Evolutionary conservation across 1,140 invertebrate genomes (phyloP).

Genomic region (Bombus turneri): DNA sequence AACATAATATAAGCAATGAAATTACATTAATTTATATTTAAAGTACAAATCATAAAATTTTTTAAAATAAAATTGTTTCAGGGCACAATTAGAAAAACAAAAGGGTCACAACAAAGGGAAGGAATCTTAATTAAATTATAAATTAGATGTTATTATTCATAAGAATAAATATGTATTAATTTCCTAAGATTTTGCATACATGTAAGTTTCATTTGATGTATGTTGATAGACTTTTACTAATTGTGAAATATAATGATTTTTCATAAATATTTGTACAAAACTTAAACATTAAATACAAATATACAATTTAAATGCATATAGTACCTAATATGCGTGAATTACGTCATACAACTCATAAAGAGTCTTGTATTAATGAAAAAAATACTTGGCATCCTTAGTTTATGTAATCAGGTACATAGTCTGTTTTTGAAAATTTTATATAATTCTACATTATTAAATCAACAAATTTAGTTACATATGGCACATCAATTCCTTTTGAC

Average conservation of each 20-base stretch:
- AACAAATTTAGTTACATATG: constrained; percentile 56
- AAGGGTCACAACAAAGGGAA: constrained; percentile 64
- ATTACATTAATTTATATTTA: neutral
- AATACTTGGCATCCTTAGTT: constrained; percentile 63
- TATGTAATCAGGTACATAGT: constrained; percentile 69
- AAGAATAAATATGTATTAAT: constrained; percentile 57
- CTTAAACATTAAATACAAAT: constrained; percentile 59
- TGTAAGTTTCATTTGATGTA: constrained; percentile 31
- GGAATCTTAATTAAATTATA: constrained; percentile 46
- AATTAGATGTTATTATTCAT: constrained; percentile 37
- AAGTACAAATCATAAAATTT: neutral
- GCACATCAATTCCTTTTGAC: constrained; percentile 56
- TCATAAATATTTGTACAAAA: constrained; percentile 66
- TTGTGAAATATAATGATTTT: constrained; percentile 58
- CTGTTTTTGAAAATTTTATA: constrained; percentile 29
- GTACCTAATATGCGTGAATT: constrained; percentile 12
- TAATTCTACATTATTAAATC: constrained; percentile 46
- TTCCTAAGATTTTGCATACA: constrained; percentile 34
- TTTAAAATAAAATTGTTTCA: constrained; percentile 66
- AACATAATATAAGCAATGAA: neutral
- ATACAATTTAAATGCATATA: constrained; percentile 46
- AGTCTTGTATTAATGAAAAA: constrained; percentile 53
- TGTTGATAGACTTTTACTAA: constrained; percentile 30
- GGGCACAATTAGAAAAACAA: constrained; percentile 80
- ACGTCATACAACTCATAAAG: constrained; percentile 19